phyloP scores from a whole-genome alignment of 2,888 invertebrate genomes.

The Pseudococcus jackbeardsleyi region DNA sequence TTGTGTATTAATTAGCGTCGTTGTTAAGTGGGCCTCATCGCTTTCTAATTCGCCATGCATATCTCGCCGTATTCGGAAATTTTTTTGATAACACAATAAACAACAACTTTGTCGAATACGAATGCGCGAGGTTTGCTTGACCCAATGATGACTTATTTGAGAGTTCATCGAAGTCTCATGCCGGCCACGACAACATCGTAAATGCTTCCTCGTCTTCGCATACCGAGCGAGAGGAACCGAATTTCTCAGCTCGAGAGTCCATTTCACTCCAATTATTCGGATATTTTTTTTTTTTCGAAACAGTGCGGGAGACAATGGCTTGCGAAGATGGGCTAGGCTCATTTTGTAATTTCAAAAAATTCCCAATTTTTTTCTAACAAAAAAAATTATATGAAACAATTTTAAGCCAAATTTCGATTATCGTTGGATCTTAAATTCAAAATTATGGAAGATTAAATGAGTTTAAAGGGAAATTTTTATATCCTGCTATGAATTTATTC shows the following conservation, averaged over 20 bases:
- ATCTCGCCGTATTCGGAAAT: neutral
- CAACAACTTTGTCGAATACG: neutral
- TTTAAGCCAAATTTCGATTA: no score
- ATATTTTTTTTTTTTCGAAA: neutral
- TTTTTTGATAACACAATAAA: neutral
- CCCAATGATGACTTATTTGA: neutral
- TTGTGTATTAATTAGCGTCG: slow-evolving; percentile 37
- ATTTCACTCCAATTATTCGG: neutral
- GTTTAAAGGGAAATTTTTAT: no score
- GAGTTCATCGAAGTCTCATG: neutral
- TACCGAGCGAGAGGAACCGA: neutral
- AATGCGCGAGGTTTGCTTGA: neutral
- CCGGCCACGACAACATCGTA: neutral
- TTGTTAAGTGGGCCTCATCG: slow-evolving; percentile 51
- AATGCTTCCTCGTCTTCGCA: neutral
- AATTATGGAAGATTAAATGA: no score
- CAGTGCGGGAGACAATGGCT: no score
- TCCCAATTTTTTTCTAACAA: no score
- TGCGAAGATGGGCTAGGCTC: no score
- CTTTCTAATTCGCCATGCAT: slow-evolving; percentile 50
- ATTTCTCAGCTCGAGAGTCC: neutral
- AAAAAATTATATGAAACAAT: no score
- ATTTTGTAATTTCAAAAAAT: no score
- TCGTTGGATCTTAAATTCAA: no score
- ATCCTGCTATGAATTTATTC: no score